Base-by-base conservation (phyloP, 2,113 vertebrate genomes). In the Rhinopithecus roxellana region DNA sequence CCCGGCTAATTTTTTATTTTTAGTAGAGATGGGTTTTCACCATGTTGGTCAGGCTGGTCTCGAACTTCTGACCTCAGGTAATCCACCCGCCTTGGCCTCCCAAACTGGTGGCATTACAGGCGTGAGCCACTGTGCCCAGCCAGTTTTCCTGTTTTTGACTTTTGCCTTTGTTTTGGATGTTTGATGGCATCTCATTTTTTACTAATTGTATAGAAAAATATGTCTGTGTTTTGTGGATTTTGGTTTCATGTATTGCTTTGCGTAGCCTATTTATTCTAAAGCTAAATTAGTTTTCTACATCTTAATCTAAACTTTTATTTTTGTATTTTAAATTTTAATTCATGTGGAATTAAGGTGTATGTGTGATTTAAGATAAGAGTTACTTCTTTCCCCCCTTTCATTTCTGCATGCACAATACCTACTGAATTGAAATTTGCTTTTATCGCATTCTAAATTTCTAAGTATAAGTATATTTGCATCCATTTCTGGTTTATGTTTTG, bases 361-460 rank as follows among this genome's bases (percentile, higher is more conserved):
- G 4, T 30, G 0, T n/a, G 75, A 27, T 55, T 22, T 25, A 12
- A 92, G 43, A 22, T 6, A 1, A 23, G 18, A 8, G 8, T 48
- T 22, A n/a, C 50, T 5, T 78, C 2, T 7, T 79, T 3, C 3
- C 3, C 48, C 1, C 17, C 8, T 75, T 86, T 40, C 7, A 0
- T 69, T 22, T 45, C 57, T 70, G 22, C 8, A 1, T 20, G 5
- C 0, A 1, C 18, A 12, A 4, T n/a, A 8, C 14, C 10, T 17
- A 45, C 12, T 8, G 12, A 25, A n/a, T 61, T 38, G 12, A 72
- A 69, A 45, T 7, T 38, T 40, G 14, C 8, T 27, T 38, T 72
- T 27, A 14, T 69, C 13, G 35, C 5, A 27, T 92, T 72, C 67
- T 67, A 38, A 61, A 77, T 70, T 75, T 8, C 40, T 25, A 69